Evolutionary conservation across 2,888 invertebrate species (phyloP).

Genomic region (Chrysina gloriosa): DNA sequence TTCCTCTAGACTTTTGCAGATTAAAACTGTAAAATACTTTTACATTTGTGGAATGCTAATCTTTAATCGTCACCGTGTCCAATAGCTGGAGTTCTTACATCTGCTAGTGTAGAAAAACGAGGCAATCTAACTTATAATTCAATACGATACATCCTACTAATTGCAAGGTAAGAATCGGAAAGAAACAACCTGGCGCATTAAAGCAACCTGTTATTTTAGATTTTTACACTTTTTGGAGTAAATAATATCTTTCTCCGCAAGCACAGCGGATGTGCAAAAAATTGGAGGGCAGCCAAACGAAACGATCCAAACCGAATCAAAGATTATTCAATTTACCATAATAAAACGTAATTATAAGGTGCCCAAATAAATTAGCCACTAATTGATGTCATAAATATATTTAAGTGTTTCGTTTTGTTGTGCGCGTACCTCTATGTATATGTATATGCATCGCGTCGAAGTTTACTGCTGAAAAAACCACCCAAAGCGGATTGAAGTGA

Average conservation of each 20-base stretch:
- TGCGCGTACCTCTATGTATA: background rate
- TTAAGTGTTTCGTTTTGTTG: constrained; percentile 16
- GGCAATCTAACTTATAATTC: background rate
- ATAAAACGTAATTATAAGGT: constrained; percentile 30
- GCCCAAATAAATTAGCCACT: constrained; percentile 22
- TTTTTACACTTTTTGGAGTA: background rate
- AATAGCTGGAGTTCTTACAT: no score
- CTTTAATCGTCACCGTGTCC: no score
- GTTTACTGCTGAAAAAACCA: constrained; percentile 5
- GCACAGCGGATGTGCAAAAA: background rate
- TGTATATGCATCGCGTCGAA: background rate
- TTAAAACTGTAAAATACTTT: no score
- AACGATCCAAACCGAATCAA: background rate
- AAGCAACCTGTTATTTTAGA: constrained; percentile 3
- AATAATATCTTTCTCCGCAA: background rate
- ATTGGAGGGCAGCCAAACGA: background rate
- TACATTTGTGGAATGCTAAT: no score
- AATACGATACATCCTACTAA: background rate
- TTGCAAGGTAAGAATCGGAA: background rate
- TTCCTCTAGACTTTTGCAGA: no score
- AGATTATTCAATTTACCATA: constrained; percentile 24
- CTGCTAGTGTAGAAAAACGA: background rate
- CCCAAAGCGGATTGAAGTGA: constrained; percentile 9
- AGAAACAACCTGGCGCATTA: background rate
- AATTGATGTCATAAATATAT: constrained; percentile 33